Base-by-base conservation (phyloP, 2,888 invertebrate genomes). In the Amphimallon solstitiale region DNA sequence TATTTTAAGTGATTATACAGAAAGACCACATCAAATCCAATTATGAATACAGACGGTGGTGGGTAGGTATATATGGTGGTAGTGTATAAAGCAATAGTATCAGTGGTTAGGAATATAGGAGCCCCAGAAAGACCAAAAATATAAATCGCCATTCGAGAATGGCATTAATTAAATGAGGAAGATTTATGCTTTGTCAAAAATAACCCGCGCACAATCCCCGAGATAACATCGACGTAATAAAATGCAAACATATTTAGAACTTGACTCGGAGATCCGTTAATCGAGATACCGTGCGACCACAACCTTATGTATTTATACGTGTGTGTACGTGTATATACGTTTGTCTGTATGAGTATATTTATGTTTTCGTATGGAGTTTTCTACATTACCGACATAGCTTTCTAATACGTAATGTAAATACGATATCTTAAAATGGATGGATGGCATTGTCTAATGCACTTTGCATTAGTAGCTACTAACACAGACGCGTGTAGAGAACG, bases 141-240 rank as follows among this genome's bases (percentile, higher is more conserved):
- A 71, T 71, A 71, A 71, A 71, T 71, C 68, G 71, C 70, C 65
- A 69, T 71, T 68, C 75, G 72, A 74, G 76, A 76, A 76, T 76
- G 75, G 76, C 79, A 80, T 81, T 81, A 81, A 80, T 81, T 81
- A 81, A 72, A 78, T 77, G 77, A 74, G 74, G 75, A 78, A 81
- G 81, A 81, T 81, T 81, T 81, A 81, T 81, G 75, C 76, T 71
- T 76, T 74, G 78, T 81, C 81, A 78, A 79, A 81, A 81, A 79
- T 81, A 82, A 77, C 80, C 80, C 79, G 80, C 79, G 79, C 80
- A 75, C 77, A 76, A 76, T 74, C 67, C 72, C 76, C 75, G 82
- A n/a, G n/a, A 82, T 82, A 80, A 79, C 77, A 81, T 81, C 81
- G 74, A 72, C 66, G 78, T 77, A 79, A 80, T 81, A 81, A 81